A percentile compares a stretch with the other conserved stretches of the same genome.
Evolutionary conservation across 1,140 invertebrate species (phyloP).

Genomic region (Belonocnema kinseyi): DNA sequence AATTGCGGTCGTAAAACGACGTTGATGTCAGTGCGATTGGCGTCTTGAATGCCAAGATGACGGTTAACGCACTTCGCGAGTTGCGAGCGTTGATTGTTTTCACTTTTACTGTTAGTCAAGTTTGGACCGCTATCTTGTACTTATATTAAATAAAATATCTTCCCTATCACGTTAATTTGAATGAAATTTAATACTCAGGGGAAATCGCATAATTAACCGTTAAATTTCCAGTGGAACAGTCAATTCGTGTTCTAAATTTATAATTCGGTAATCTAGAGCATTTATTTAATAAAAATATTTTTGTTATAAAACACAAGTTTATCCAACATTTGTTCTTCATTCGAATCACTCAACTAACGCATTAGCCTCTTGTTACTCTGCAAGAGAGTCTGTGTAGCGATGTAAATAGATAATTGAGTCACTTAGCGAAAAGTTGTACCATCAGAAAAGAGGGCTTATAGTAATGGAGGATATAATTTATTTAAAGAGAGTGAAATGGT

Average conservation of each 20-base stretch:
- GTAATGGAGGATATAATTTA: not conserved
- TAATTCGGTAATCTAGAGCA: too few species aligned
- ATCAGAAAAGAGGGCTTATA: not conserved
- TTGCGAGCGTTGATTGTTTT: not conserved
- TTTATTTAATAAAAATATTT: too few species aligned
- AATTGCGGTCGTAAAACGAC: slow-evolving; percentile 13
- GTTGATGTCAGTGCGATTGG: not conserved
- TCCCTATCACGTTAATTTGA: too few species aligned
- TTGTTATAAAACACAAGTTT: too few species aligned
- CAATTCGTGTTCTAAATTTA: too few species aligned
- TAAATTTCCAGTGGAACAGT: too few species aligned
- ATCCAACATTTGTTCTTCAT: too few species aligned
- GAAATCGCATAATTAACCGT: too few species aligned
- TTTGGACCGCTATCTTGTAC: not conserved
- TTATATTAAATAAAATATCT: not conserved
- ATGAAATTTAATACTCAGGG: too few species aligned
- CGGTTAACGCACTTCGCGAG: not conserved
- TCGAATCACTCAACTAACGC: too few species aligned
- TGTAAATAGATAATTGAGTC: not conserved
- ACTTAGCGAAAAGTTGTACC: not conserved
- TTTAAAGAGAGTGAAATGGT: not conserved
- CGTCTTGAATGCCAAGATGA: slow-evolving; percentile 11
- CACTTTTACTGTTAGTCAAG: not conserved
- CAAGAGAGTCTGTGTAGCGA: not conserved
- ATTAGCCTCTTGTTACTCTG: too few species aligned